A percentile compares a stretch with the other conserved stretches of the same genome.
Conservation (phyloP, 2,888 invertebrate genomes). For the Parapristionchus giblindavisi region DNA sequence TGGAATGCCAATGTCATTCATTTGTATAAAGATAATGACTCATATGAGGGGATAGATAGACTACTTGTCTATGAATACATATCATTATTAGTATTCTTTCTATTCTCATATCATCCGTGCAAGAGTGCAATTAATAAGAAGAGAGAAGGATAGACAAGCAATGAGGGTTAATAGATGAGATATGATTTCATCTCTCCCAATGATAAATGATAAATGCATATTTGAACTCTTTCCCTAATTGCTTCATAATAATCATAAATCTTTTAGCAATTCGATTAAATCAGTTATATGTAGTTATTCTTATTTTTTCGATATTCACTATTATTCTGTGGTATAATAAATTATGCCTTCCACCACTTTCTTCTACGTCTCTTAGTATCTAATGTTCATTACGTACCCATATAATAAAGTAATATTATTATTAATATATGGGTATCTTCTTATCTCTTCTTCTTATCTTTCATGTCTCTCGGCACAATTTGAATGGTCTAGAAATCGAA, state of each 20-base stretch:
- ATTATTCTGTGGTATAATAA: too few relatives aligned
- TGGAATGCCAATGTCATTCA: constrained; percentile 33
- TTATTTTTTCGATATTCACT: too few relatives aligned
- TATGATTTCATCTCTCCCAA: background rate
- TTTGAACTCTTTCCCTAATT: background rate
- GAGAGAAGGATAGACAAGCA: background rate
- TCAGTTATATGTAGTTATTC: too few relatives aligned
- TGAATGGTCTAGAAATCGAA: too few relatives aligned
- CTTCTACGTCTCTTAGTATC: background rate
- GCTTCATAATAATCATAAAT: background rate
- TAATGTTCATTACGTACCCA: too few relatives aligned
- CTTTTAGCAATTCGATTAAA: too few relatives aligned
- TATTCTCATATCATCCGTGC: background rate
- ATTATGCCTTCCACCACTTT: background rate
- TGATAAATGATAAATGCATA: too few relatives aligned
- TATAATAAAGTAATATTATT: too few relatives aligned
- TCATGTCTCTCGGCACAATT: too few relatives aligned
- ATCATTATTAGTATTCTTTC: background rate
- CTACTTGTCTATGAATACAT: background rate
- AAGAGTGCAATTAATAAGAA: background rate
- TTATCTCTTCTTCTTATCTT: too few relatives aligned
- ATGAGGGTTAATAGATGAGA: background rate
- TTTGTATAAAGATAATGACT: too few relatives aligned
- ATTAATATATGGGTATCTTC: too few relatives aligned
- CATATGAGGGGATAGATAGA: background rate